These are phyloP conservation scores for Chrysemys picta DNA, from an alignment of 2,113 vertebrate species.

Conservation along the genomic window DNA sequence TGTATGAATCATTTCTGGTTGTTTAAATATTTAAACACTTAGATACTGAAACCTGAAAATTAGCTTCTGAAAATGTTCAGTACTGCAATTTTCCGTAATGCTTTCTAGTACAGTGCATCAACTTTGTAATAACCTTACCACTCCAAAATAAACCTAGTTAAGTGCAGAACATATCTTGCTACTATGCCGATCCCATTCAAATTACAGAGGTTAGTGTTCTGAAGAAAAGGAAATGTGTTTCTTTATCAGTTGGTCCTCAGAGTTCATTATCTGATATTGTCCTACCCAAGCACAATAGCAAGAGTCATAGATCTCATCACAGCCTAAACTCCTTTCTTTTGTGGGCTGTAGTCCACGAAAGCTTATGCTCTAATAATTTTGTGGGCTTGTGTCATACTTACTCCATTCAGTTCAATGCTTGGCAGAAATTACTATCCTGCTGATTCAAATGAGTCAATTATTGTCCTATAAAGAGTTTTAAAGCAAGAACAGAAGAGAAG, in stretches of 20 bases:
- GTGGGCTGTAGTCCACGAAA: no score
- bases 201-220: neutral
- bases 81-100: constrained; percentile 3
- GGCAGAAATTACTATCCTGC: neutral
- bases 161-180: neutral
- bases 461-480: neutral
- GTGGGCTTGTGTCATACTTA: neutral
- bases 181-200: neutral
- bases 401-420: neutral
- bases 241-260: neutral
- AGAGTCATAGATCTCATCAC: neutral
- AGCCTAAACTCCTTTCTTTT: neutral
- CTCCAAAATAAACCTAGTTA: constrained; percentile 35
- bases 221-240: neutral
- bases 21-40: constrained; percentile 28
- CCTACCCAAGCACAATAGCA: neutral
- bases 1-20: constrained; percentile 8
- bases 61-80: constrained; percentile 3
- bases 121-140: neutral
- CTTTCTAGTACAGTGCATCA: neutral
- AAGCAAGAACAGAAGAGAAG: neutral
- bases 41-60: constrained; percentile 13
- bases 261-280: neutral
- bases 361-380: no score
- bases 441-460: constrained; percentile 26